Evolutionary conservation across 2,797 vertebrate genomes (phyloP).

Genomic region (Xiphophorus birchmanni): DNA sequence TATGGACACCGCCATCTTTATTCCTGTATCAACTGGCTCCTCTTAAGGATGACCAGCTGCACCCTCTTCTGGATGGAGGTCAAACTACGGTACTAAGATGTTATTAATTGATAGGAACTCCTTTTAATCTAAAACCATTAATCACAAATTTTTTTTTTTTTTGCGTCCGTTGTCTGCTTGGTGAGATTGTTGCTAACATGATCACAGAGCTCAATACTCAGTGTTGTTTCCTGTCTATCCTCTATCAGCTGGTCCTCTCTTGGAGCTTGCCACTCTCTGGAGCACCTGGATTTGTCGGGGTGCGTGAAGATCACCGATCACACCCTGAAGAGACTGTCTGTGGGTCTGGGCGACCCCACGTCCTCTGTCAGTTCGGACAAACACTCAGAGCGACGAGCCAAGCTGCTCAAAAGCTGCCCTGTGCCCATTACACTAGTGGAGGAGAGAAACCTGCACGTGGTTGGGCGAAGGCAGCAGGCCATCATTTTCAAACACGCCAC

Average conservation of each 20-base stretch:
- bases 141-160: too few species aligned
- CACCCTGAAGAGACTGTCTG: slow-evolving; percentile 88
- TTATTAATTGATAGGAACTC: too few species aligned
- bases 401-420: slow-evolving; percentile 68
- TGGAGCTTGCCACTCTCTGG: slow-evolving; percentile 86
- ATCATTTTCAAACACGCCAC: slow-evolving; percentile 77
- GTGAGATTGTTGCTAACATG: neutral
- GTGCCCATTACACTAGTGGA: slow-evolving; percentile 77
- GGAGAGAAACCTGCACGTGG: slow-evolving; percentile 58
- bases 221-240: neutral
- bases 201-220: neutral
- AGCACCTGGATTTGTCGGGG: slow-evolving; percentile 94
- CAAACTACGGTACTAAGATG: too few species aligned
- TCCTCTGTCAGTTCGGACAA: slow-evolving; percentile 75
- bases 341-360: slow-evolving; percentile 86
- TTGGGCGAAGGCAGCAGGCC: slow-evolving; percentile 62
- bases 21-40: too few species aligned
- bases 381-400: slow-evolving; percentile 78
- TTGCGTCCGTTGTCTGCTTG: too few species aligned
- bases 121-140: too few species aligned
- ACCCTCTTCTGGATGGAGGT: too few species aligned
- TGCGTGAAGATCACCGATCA: slow-evolving; percentile 94
- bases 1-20: too few species aligned
- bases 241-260: slow-evolving; percentile 86
- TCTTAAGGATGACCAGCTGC: too few species aligned